A percentile compares a stretch with the other conserved stretches of the same genome.
phyloP scores from a whole-genome alignment of 2,113 vertebrate species.

The Apaloderma vittatum region DNA sequence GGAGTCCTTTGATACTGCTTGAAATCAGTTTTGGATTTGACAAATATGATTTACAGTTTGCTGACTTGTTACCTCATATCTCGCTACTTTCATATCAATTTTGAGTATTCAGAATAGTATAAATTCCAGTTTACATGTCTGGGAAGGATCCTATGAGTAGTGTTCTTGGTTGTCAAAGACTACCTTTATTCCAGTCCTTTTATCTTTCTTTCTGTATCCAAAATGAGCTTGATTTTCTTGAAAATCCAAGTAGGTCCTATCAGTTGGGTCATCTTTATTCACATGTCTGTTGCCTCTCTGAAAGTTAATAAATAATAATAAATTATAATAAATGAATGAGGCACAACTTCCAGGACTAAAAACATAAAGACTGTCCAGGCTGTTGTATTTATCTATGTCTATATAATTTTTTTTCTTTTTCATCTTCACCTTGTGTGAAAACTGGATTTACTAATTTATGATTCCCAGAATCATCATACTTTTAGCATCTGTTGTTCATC shows the following conservation, averaged over 20 bases:
- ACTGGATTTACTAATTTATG: background rate
- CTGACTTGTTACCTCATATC: background rate
- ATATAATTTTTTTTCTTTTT: background rate
- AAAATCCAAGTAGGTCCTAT: background rate
- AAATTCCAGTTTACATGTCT: background rate
- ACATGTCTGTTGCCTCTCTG: background rate
- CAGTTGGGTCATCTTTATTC: background rate
- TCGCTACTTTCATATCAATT: background rate
- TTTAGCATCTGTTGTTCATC: background rate
- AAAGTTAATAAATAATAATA: background rate
- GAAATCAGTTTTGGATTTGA: background rate
- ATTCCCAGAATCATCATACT: background rate
- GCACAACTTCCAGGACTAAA: background rate
- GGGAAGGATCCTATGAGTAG: background rate
- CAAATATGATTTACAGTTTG: background rate
- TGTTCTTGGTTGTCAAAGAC: background rate
- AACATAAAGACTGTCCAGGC: background rate
- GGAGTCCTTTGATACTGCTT: background rate
- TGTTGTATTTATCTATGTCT: background rate
- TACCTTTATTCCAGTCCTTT: background rate
- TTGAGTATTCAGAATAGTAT: background rate
- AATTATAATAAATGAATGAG: background rate
- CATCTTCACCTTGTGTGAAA: background rate
- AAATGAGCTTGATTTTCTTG: background rate
- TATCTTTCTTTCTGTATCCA: background rate